phyloP scores from a whole-genome alignment of 2,113 vertebrate species.

The Andinoacara biseriatus region DNA sequence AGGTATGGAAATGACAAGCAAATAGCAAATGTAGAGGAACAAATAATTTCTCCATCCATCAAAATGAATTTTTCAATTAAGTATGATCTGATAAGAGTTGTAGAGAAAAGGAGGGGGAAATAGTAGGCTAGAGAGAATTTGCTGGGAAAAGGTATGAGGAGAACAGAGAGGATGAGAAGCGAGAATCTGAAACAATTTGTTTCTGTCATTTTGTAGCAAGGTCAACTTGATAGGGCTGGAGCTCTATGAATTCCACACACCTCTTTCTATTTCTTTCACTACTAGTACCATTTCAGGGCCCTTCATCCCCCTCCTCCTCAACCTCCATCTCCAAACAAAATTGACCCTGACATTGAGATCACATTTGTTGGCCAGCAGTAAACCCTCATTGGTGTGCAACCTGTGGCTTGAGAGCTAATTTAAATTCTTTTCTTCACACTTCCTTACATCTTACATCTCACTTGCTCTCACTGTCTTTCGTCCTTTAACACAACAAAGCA shows the following conservation, averaged over 20 bases:
- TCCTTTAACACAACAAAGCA: constrained; percentile 49
- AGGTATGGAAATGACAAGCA: constrained; percentile 28
- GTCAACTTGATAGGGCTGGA: constrained; percentile 41
- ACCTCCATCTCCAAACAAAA: constrained; percentile 33
- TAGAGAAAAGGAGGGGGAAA: background rate
- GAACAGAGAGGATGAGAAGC: background rate
- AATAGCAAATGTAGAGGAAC: background rate
- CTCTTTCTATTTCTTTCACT: constrained; percentile 12
- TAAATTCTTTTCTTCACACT: constrained; percentile 53
- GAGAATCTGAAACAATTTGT: constrained; percentile 44
- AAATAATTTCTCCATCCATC: background rate
- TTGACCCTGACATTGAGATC: constrained; percentile 59
- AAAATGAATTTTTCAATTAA: constrained; percentile 32
- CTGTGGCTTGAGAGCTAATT: constrained; percentile 45
- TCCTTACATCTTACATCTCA: constrained; percentile 41
- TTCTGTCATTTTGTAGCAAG: constrained; percentile 61
- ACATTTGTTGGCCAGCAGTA: constrained; percentile 49
- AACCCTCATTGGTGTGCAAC: constrained; percentile 22
- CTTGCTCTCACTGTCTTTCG: constrained; percentile 36
- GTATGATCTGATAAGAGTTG: constrained; percentile 6
- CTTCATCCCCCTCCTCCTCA: background rate
- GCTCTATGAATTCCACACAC: constrained; percentile 31
- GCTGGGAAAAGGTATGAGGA: background rate
- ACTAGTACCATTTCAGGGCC: constrained; percentile 2
- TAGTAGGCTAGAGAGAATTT: background rate